Evolutionary conservation across 2,888 invertebrate species (phyloP).

Genomic region (Drosophila formosana): DNA sequence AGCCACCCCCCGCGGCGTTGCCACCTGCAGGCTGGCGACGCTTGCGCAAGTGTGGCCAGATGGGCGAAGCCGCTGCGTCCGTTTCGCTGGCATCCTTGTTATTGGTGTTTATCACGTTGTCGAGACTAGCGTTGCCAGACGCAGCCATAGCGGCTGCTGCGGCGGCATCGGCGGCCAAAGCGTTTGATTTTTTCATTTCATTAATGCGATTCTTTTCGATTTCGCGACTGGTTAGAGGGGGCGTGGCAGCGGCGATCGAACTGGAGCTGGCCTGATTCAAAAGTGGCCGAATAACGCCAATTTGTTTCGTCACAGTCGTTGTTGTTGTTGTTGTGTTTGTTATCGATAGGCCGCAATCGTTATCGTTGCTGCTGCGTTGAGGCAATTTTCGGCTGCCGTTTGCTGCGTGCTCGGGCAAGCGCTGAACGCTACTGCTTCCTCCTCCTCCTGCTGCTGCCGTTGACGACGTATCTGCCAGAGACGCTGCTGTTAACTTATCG

Average conservation of each 20-base stretch:
- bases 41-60: constrained; percentile 80
- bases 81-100: constrained; percentile 69
- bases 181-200: constrained; percentile 87
- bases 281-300: constrained; percentile 87
- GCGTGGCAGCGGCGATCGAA: constrained; percentile 17
- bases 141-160: constrained; percentile 49
- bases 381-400: constrained; percentile 32
- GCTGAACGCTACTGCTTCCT: constrained; percentile 58
- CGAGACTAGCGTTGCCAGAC: constrained; percentile 73
- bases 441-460: constrained; percentile 32
- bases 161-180: constrained; percentile 59
- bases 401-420: constrained; percentile 63
- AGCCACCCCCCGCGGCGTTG: constrained; percentile 9
- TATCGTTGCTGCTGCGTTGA: constrained; percentile 30
- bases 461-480: constrained; percentile 45
- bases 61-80: constrained; percentile 72
- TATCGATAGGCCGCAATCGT: constrained; percentile 5
- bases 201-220: constrained; percentile 90
- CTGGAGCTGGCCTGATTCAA: constrained; percentile 46
- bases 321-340: constrained; percentile 19
- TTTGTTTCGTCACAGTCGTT: constrained; percentile 80
- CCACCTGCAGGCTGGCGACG: constrained; percentile 63
- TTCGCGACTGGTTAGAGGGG: constrained; percentile 87
- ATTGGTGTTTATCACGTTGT: constrained; percentile 81
- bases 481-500: constrained; percentile 52